Evolutionary conservation across 2,888 invertebrate genomes (phyloP), one percentile per base, ranked within the genome.

Genomic region (Antheraea yamamai): DNA sequence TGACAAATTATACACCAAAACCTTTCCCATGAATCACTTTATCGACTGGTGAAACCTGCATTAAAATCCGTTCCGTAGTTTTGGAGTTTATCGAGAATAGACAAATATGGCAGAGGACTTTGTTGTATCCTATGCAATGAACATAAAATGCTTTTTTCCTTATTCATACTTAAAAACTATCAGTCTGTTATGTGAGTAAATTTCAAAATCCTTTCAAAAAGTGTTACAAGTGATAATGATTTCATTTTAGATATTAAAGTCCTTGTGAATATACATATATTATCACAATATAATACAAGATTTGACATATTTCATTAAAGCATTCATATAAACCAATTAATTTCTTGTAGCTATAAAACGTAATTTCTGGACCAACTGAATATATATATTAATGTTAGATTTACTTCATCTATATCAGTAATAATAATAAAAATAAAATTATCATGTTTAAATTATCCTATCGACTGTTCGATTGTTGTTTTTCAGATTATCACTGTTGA

Each of bases 401-500:
- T 61, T 23, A 10, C 23, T 66, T 66, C 16, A 16, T 66, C 61
- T 61, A 8, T 23, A 64, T 14, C 23, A 64, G 14, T 64, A 64
- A 26, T 14, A 64, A 64, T 64, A 64, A 26, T 14, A 64, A 64
- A 35, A 70, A 70, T 70, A 39, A 39, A 39, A 39, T 70, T 70
- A 39, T 70, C 70, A 70, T n/a, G n/a, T 70, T 70, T 39, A 39
- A 39, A 70, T 39, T n/a, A n/a, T 39, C 20, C 39, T 70, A 12
- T 8, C 20, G 2, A 70, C 39, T 8, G n/a, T 58, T 39, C 26
- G 18, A 35, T 61, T 58, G 72, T 47, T 55, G 71, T 71, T 55
- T 55, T n/a, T 26, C 14, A 68, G 70, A 70, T 70, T 39, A 39
- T 70, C 70, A 39, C 70, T 70, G 2, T 12, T 39, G 70, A 70